Base-by-base conservation (phyloP, 2,797 vertebrate species). In the Pogonophryne albipinna region DNA sequence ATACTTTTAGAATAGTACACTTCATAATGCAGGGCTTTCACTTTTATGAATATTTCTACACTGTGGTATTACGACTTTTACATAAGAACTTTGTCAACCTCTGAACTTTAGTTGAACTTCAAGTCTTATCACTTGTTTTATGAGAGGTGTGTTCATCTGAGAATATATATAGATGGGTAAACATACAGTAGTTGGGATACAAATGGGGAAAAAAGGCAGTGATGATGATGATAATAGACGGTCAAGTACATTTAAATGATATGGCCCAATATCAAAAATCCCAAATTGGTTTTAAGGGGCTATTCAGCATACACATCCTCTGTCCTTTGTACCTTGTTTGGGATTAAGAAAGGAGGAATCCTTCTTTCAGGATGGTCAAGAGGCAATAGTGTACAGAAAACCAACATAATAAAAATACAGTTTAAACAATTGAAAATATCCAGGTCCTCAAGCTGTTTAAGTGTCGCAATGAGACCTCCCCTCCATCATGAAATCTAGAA, bases 71-170 rank as follows among this genome's bases (percentile, higher is more conserved):
- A 27, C 27, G 27, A 27, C 27, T 27, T 27, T 27, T 27, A 27
- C 4, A 27, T 27, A 27, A 27, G 34, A 38, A 9, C 7, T 38
- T 38, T 38, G 34, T 38, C 34, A 6, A 8, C 8, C 34, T 38
- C 34, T 38, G 34, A 72, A 63, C 60, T 69, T 70, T 2, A 6
- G 16, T n/a, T 66, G 45, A 74, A 74, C 70, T 52, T 74, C 8
- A 12, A 1, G 14, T 74, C n/a, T 16, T 49, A 71, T 80, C 0
- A 4, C 23, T 53, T 61, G 47, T 71, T 89, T 89, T 84, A 85
- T 64, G 65, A 58, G 44, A 79, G 74, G 81, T 66, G 83, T 83
- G 75, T 67, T 59, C 13, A 16, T 62, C 58, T 70, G 42, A 71
- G 15, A 53, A n/a, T 51, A 56, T 47, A n/a, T 51, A 56, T 47